These are phyloP conservation scores for Trissolcus brochymenae DNA, from an alignment of 2,888 invertebrate genomes.

Conservation along the genomic window DNA sequence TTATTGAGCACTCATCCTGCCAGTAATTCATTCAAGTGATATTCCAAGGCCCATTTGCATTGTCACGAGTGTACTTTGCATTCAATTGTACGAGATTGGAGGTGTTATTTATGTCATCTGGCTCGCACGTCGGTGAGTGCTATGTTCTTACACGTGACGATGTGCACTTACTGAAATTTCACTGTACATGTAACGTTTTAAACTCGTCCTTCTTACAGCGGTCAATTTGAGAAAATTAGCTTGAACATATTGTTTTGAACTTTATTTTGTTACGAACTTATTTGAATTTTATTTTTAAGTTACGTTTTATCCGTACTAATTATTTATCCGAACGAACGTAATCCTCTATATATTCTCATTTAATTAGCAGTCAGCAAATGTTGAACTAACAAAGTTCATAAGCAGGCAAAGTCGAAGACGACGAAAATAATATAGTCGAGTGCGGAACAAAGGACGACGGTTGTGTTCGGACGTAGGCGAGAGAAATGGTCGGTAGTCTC, in stretches of 20 bases:
- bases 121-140: conserved; percentile 7
- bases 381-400: conserved; percentile 26
- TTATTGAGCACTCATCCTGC: conserved; percentile 12
- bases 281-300: no score
- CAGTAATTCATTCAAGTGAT: conserved; percentile 34
- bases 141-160: conserved; percentile 25
- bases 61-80: conserved; percentile 25
- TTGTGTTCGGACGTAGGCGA: conserved; percentile 16
- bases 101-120: conserved; percentile 32
- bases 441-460: conserved; percentile 4
- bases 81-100: conserved; percentile 35
- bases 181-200: neutral
- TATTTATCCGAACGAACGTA: neutral
- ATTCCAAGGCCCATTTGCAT: conserved; percentile 33
- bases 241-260: neutral
- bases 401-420: conserved; percentile 17
- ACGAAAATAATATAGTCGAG: conserved; percentile 19
- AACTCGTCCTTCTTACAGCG: neutral
- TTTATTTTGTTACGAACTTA: no score
- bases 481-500: conserved; percentile 51
- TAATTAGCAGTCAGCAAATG: conserved; percentile 11
- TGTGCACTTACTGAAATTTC: conserved; percentile 30
- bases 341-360: neutral
- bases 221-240: no score
- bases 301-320: neutral